Base-by-base conservation (phyloP, 1,140 invertebrate species). In the Notospermus geniculatus region DNA sequence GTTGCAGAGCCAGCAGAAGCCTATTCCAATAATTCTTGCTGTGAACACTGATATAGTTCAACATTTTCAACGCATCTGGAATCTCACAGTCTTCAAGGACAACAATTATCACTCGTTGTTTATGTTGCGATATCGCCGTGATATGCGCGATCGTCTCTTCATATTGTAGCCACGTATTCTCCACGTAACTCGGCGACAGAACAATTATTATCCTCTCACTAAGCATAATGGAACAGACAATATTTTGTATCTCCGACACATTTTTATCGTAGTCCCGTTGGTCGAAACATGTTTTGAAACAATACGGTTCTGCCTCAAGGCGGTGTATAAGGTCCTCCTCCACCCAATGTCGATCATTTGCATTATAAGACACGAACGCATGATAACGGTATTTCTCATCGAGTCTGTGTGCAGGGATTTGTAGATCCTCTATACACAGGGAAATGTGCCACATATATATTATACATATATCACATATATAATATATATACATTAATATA, bases 211-310 rank as follows among this genome's bases (percentile, higher is more conserved):
- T 70, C 22, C 74, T 59, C 57, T 76, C 71, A 65, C 75, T 77
- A n/a, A 77, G 63, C 73, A 76, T 77, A 4, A 70, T 68, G 0
- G 75, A 71, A 65, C 75, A 76, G 32, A 77, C 59, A 11, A 71
- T 62, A 28, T 66, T 75, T 64, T 76, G 71, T 5, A 69, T 63
- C 32, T 67, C 63, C 28, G 59, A 59, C 13, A 62, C 60, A 25
- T 41, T 57, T 23, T 54, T 22, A 39, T 64, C 57, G 54, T 52
- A 62, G 63, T 67, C 63, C 11, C 61, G 30, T 17, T 22, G 29
- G 32, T 60, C 59, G 53, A 68, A 73, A 22, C 68, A 74, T 56
- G 70, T 73, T 45, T 66, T 69, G 66, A 73, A 77, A 45, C 66
- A 58, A 56, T 71, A 72, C 0, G 75, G 75, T 13, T 68, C 64